Evolutionary conservation across 2,797 vertebrate species (phyloP).

Genomic region (Crenichthys baileyi): DNA sequence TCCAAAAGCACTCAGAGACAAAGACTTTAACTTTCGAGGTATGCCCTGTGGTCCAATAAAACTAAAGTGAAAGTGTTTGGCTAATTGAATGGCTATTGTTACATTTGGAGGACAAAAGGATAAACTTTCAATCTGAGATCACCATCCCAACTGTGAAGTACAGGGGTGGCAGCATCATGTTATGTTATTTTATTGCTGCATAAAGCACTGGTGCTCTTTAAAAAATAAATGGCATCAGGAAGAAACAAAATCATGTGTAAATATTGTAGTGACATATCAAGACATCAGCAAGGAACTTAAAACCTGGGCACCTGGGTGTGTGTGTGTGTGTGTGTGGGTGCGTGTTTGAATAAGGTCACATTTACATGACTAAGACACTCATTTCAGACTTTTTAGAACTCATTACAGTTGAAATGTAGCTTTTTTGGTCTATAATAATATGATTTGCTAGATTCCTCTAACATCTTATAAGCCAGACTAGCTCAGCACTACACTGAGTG

Average conservation of each 20-base stretch:
- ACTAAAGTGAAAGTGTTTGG: not conserved
- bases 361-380: no score
- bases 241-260: not conserved
- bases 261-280: not conserved
- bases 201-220: not conserved
- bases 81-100: not conserved
- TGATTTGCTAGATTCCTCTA: not conserved
- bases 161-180: not conserved
- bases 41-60: not conserved
- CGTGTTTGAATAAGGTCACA: no score
- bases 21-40: not conserved
- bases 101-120: not conserved
- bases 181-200: no score
- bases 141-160: not conserved
- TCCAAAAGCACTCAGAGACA: not conserved
- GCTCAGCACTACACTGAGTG: not conserved
- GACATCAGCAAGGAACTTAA: not conserved
- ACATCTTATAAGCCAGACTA: not conserved
- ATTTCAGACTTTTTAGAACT: not conserved
- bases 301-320: not conserved
- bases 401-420: not conserved
- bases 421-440: not conserved
- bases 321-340: no score
- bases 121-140: no score
- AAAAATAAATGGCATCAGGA: not conserved